A percentile compares a stretch with the other conserved stretches of the same genome.
These are phyloP conservation scores for Psylliodes chrysocephalus DNA, from an alignment of 2,888 invertebrate species.

Conservation along the genomic window DNA sequence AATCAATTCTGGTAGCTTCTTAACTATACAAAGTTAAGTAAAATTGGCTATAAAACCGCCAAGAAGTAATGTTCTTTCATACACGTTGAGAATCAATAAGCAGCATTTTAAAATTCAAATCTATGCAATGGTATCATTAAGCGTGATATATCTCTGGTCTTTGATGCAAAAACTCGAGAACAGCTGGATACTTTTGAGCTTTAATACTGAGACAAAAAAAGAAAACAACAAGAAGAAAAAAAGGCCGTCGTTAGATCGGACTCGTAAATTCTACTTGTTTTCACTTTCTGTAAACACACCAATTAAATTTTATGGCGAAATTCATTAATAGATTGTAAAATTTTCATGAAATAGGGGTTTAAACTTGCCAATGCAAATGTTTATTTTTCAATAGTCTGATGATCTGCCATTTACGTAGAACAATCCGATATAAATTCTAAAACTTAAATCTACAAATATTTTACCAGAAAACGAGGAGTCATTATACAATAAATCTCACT, in stretches of 20 bases:
- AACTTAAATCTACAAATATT: too few species aligned
- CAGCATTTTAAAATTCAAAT: conserved; percentile 18
- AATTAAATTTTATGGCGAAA: conserved; percentile 30
- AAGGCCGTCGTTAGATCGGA: too few species aligned
- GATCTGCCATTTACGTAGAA: too few species aligned
- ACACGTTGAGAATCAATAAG: background rate
- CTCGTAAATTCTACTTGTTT: conserved; percentile 25
- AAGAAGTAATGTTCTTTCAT: too few species aligned
- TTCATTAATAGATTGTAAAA: conserved; percentile 27
- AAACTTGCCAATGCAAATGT: too few species aligned
- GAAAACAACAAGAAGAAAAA: background rate
- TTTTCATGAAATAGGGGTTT: background rate
- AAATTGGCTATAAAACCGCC: too few species aligned
- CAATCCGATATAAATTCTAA: too few species aligned
- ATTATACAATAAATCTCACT: too few species aligned
- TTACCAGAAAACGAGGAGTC: too few species aligned
- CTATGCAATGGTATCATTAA: conserved; percentile 10
- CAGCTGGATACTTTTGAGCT: conserved; percentile 7
- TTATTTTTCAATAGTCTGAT: too few species aligned
- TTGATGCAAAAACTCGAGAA: conserved; percentile 3
- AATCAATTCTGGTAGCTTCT: too few species aligned
- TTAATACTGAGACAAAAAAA: conserved; percentile 1
- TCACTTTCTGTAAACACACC: conserved; percentile 29
- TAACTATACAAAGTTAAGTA: too few species aligned
- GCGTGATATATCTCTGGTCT: conserved; percentile 3